Conservation (phyloP, 30 jellyfish, hydroid and myxozoan species). For the Nemopilema nomurai region DNA sequence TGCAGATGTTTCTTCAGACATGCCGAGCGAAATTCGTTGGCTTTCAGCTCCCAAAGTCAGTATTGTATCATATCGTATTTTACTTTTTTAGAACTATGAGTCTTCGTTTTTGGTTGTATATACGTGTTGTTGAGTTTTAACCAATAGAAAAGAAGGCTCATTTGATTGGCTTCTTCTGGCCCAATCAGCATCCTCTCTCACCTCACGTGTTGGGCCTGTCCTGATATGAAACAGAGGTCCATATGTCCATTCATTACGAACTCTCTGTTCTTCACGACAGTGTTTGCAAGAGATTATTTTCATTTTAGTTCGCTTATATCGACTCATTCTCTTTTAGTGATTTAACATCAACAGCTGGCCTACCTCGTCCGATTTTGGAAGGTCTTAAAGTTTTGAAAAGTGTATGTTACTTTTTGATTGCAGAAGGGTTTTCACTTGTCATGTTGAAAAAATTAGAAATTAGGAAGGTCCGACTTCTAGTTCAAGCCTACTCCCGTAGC, state of each 20-base stretch:
- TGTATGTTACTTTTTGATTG: slow-evolving; percentile 33
- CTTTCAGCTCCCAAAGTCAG: slow-evolving; percentile 84
- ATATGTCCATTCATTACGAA: too few relatives aligned
- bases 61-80: too few relatives aligned
- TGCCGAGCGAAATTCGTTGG: slow-evolving; percentile 92
- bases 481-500: too few relatives aligned
- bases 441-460: background rate
- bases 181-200: too few relatives aligned
- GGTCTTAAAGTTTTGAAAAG: slow-evolving; percentile 87
- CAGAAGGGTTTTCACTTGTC: background rate
- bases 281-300: background rate
- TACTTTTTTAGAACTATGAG: too few relatives aligned
- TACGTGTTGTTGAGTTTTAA: too few relatives aligned
- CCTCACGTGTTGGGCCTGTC: too few relatives aligned
- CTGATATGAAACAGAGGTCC: too few relatives aligned
- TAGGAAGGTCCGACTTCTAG: too few relatives aligned
- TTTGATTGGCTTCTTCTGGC: too few relatives aligned
- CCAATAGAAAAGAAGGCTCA: too few relatives aligned
- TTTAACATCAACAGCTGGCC: slow-evolving; percentile 88
- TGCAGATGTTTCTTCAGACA: slow-evolving; percentile 81
- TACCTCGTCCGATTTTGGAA: slow-evolving; percentile 92
- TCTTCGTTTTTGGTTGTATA: background rate
- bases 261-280: too few relatives aligned
- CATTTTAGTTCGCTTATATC: background rate
- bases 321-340: slow-evolving; percentile 66